Evolutionary conservation across 2,113 vertebrate species (phyloP).

Genomic region (Columbina picui): DNA sequence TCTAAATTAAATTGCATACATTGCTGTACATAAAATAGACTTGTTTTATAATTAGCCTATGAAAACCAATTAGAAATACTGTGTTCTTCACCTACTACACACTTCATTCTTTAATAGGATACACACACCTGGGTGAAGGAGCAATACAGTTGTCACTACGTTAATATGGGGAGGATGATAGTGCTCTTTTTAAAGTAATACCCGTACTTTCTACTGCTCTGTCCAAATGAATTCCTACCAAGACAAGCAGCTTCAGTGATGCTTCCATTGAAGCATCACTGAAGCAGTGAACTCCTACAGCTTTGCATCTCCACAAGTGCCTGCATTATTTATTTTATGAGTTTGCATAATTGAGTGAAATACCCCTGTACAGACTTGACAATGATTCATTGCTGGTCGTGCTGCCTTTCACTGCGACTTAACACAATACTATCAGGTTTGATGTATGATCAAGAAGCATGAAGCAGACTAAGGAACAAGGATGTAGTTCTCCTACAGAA

Average conservation of each 20-base stretch:
- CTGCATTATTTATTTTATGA: not conserved
- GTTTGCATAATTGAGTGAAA: not conserved
- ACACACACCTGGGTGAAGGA: not conserved
- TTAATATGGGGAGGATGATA: not conserved
- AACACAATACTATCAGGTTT: not conserved
- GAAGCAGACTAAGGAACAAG: not conserved
- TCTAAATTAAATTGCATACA: not conserved
- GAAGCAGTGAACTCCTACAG: not conserved
- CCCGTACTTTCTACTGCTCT: not conserved
- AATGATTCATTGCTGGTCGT: not conserved
- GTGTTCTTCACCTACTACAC: not conserved
- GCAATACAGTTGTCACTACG: rapidly evolving
- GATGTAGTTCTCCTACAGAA: not conserved
- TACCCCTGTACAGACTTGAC: not conserved
- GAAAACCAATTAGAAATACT: not conserved
- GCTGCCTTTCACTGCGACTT: not conserved
- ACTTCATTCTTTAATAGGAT: not conserved
- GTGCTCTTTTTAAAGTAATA: not conserved
- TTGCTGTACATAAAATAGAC: not conserved
- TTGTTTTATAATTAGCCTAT: not conserved
- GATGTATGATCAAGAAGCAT: not conserved
- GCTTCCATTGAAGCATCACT: not conserved
- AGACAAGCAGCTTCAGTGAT: not conserved
- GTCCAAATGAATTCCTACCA: not conserved
- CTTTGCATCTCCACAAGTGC: not conserved